A percentile compares a stretch with the other conserved stretches of the same genome.
phyloP scores from a whole-genome alignment of 2,113 vertebrate genomes.

The Montifringilla adamsi region DNA sequence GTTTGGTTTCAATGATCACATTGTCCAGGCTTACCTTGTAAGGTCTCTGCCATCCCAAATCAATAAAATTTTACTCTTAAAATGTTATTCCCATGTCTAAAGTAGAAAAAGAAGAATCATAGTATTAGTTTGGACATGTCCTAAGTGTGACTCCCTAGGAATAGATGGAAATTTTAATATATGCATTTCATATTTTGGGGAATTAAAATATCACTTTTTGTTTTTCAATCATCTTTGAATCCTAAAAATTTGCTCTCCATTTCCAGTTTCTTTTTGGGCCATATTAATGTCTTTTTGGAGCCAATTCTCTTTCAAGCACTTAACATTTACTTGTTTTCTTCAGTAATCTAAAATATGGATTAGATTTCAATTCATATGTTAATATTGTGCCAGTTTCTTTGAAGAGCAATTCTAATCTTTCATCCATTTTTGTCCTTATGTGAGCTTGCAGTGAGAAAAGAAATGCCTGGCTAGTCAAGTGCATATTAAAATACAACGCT shows the following conservation, averaged over 20 bases:
- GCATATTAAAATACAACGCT: neutral
- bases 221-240: neutral
- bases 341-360: slow-evolving; percentile 4
- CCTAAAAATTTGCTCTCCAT: neutral
- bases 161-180: neutral
- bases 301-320: neutral
- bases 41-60: neutral
- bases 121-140: neutral
- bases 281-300: neutral
- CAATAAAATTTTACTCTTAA: accelerated
- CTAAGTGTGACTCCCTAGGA: neutral
- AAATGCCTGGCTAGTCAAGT: neutral
- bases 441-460: neutral
- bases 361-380: slow-evolving; percentile 20
- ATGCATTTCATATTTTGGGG: neutral
- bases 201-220: neutral
- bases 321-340: neutral
- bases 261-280: neutral
- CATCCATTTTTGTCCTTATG: neutral
- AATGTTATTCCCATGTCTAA: neutral
- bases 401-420: slow-evolving; percentile 11
- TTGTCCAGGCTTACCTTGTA: neutral
- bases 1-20: neutral
- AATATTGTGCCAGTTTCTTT: slow-evolving; percentile 14
- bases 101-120: neutral